Base-by-base conservation (phyloP, 2,113 vertebrate species). In the Sinocyclocheilus grahami region DNA sequence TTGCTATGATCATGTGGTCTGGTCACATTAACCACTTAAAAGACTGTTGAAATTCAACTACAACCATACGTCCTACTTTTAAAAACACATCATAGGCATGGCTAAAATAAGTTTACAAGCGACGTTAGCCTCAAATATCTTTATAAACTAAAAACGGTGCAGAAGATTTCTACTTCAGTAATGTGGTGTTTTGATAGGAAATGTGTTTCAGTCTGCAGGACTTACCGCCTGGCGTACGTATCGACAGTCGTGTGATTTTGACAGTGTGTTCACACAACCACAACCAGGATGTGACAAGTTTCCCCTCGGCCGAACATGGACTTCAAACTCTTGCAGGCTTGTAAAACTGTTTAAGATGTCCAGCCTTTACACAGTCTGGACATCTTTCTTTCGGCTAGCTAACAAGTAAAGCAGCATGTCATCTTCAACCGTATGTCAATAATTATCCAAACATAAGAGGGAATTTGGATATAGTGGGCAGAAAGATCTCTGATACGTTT, bases 321-420 rank as follows among this genome's bases (percentile, higher is more conserved):
- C 72, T 76, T 76, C 48, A 48, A 55, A 55, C 42, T 76, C 72
- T 24, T 76, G n/a, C 72, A 76, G 42, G n/a, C n/a, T 24, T 76
- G n/a, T 16, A 46, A n/a, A 24, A 74, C 37, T 74, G 30, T 71
- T 37, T 72, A 39, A 72, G 42, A 72, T 22, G 33, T 3, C 39
- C 5, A 74, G 20, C 11, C 39, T 75, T 75, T 46, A n/a, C 2
- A 5, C 5, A 24, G 13, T 0, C 42, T 48, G 22, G 7, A 51
- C 13, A 13, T 0, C 12, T 48, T 27, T 48, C 6, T 24, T 48
- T 24, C 27, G 42, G 6, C 27, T 48, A 24, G 6, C 13, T 16
- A 27, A 39, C 33, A 22, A 74, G 42, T 0, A 33, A 39, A n/a
- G n/a, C 2, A 20, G n/a, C 2, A 20, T 18, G 3, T 8, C 12